Conservation (phyloP, 2,113 vertebrate genomes). For the Labeo rohita region DNA sequence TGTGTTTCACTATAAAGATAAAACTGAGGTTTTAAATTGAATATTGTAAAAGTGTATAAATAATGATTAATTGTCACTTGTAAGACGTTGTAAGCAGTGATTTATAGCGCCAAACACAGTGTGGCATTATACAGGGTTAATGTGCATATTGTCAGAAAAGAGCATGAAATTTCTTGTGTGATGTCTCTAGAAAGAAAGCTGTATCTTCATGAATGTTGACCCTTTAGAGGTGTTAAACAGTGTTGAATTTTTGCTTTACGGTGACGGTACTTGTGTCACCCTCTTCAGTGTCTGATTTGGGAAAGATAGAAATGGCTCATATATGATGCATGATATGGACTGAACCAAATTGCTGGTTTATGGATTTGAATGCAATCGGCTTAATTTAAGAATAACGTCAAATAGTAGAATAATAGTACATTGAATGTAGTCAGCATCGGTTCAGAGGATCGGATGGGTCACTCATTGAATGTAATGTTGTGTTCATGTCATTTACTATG, state of each 20-base stretch:
- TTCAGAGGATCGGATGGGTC: neutral
- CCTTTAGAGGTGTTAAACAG: slow-evolving; percentile 32
- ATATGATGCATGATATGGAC: slow-evolving; percentile 65
- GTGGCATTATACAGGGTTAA: neutral
- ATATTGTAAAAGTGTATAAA: neutral
- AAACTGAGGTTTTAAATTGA: neutral
- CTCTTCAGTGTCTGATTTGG: slow-evolving; percentile 52
- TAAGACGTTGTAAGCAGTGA: neutral
- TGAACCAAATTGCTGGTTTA: slow-evolving; percentile 16
- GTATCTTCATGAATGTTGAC: slow-evolving; percentile 69
- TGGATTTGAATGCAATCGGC: slow-evolving; percentile 37
- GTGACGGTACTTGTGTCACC: slow-evolving; percentile 41
- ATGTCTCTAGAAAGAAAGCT: slow-evolving; percentile 57
- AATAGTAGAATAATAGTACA: neutral
- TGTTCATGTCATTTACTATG: neutral
- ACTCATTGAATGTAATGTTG: neutral
- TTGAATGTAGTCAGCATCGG: neutral
- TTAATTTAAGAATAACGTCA: neutral
- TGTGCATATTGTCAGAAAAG: slow-evolving; percentile 58
- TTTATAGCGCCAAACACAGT: neutral
- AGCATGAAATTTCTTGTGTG: slow-evolving; percentile 57
- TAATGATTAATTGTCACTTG: neutral
- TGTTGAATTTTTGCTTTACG: slow-evolving; percentile 16
- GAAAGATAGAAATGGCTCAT: slow-evolving; percentile 60
- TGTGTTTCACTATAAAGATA: neutral